Percentiles rank a stretch among this genome's conserved stretches.
Conservation (phyloP, 2,797 vertebrate species). For the Sarcoramphus papa region DNA sequence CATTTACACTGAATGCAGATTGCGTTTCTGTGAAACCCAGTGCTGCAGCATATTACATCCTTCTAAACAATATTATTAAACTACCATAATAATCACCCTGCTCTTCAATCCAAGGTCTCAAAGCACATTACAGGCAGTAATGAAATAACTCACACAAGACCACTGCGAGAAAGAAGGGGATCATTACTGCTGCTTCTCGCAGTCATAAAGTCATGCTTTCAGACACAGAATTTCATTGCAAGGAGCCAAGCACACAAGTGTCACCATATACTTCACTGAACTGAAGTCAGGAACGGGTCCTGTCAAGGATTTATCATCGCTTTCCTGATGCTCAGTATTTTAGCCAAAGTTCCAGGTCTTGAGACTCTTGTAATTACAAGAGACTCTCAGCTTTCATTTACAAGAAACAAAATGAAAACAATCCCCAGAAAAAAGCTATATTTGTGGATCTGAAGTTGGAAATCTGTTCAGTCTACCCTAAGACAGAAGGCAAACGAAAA, state of each 20-base stretch:
- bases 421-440: conserved; percentile 21
- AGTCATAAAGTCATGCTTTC: background rate
- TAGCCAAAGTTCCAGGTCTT: background rate
- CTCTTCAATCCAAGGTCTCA: conserved; percentile 59
- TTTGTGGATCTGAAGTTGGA: conserved; percentile 23
- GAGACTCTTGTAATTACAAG: background rate
- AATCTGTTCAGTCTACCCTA: conserved; percentile 55
- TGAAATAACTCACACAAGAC: conserved; percentile 51
- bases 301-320: background rate
- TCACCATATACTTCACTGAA: background rate
- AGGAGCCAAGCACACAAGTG: background rate
- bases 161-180: background rate
- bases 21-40: background rate
- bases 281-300: background rate
- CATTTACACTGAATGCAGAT: conserved; percentile 18
- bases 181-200: conserved; percentile 20
- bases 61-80: conserved; percentile 56
- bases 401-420: conserved; percentile 57
- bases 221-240: background rate
- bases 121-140: conserved; percentile 50
- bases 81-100: conserved; percentile 47
- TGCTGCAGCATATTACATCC: background rate
- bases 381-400: conserved; percentile 44
- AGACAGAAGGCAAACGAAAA: conserved; percentile 54
- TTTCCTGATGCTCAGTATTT: background rate